Base-by-base conservation (phyloP, 2,888 invertebrate species). In the Deilephila porcellus region DNA sequence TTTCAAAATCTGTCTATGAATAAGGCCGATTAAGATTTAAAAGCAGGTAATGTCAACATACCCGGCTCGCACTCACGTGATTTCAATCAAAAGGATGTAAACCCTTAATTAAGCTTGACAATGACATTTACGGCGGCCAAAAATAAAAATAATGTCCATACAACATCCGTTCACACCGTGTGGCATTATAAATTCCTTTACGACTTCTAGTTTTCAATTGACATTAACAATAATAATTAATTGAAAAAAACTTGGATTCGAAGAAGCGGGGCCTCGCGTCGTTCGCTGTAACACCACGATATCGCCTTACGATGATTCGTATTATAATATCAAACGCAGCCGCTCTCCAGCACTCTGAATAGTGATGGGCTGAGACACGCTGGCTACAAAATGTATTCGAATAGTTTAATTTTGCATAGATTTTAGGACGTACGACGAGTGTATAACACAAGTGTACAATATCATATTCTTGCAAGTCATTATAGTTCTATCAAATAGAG, bases 281-380 rank as follows among this genome's bases (percentile, higher is more conserved):
- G 32, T 17, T 62, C 62, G 7, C 19, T 62, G 0, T 62, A 17
- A 19, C 62, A 32, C 34, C 29, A 32, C 20, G 3, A 8, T 20
- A 14, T 45, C 14, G 11, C 62, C 37, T 4, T 73, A 73, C 75
- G 76, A 76, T 76, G 74, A 78, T 77, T 75, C 76, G 73, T 73
- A 63, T 77, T 75, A 70, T 67, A 74, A 76, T 76, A 76, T 56
- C 56, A 56, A 56, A 56, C 56, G 5, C 56, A n/a, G 56, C 56
- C 56, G 56, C 56, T 56, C n/a, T 4, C 19, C 56, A 56, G n/a
- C 4, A 56, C 56, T 17, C 53, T 56, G 56, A 56, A 56, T 56
- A 56, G n/a, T 56, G 19, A 56, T 56, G 56, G 56, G 56, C 56
- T 19, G 56, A 19, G 56, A 56, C n/a, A 56, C 7, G 11, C 11